Conservation (phyloP, 1,140 invertebrate genomes). For the Leptopilina boulardi region DNA sequence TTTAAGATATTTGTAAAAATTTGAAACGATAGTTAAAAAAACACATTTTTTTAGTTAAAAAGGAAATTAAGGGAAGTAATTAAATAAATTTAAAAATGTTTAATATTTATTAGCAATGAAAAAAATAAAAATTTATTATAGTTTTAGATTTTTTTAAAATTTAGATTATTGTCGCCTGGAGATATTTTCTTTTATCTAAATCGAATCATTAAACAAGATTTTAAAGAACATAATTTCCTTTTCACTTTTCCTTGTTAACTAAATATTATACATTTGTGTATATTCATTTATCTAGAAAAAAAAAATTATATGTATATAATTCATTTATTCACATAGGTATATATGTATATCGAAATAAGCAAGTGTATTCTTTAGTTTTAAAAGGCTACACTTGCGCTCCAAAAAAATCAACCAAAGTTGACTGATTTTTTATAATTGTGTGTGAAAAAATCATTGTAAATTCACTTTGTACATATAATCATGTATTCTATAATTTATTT, state of each 20-base stretch:
- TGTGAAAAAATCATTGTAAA: not conserved
- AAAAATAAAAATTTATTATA: too few relatives aligned
- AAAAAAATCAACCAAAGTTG: conserved; percentile 28
- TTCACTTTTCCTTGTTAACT: not conserved
- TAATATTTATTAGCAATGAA: too few relatives aligned
- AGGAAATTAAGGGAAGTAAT: not conserved
- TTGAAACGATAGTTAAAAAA: not conserved
- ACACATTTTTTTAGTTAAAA: not conserved
- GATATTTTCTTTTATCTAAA: not conserved
- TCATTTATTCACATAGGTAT: not conserved
- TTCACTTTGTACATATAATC: conserved; percentile 7
- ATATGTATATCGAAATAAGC: too few relatives aligned
- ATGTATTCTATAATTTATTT: conserved; percentile 15
- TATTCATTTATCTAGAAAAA: not conserved
- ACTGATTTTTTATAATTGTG: not conserved
- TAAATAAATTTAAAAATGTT: too few relatives aligned
- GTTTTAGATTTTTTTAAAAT: too few relatives aligned
- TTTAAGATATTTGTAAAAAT: not conserved
- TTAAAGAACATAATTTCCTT: too few relatives aligned
- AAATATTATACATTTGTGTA: not conserved
- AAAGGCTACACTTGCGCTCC: not conserved
- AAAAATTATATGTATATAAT: not conserved
- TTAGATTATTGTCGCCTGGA: not conserved
- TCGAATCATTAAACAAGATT: too few relatives aligned
- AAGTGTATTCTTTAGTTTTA: not conserved